Evolutionary conservation across 2,888 invertebrate species (phyloP).

Genomic region (Pherbina coryleti): DNA sequence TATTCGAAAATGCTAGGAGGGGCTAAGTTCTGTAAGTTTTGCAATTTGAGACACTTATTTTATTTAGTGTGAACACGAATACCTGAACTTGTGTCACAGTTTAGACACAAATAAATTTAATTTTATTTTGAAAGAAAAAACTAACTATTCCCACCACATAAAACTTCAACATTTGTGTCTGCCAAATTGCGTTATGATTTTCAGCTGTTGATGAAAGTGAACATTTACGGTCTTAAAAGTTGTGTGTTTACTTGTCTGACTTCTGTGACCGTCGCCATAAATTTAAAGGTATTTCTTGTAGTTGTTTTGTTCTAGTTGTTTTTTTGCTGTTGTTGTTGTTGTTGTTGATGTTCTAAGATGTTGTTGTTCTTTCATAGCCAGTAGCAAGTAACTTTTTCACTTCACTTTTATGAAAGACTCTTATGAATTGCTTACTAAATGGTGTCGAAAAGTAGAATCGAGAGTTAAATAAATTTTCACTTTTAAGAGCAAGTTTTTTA

Average conservation of each 20-base stretch:
- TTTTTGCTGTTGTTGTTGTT: conserved; percentile 31
- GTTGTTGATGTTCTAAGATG: conserved; percentile 31
- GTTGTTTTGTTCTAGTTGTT: conserved; percentile 30
- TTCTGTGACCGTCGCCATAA: not conserved
- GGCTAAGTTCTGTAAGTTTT: no score
- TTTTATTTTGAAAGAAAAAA: no score
- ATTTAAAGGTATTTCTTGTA: conserved; percentile 5
- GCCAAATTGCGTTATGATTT: not conserved
- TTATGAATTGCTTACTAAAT: conserved; percentile 1
- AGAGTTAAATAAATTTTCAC: conserved; percentile 30
- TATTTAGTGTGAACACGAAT: no score
- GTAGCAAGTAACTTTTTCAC: conserved; percentile 32
- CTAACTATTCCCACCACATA: no score
- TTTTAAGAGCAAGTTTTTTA: conserved; percentile 12
- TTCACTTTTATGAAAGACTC: conserved; percentile 33
- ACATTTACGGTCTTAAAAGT: not conserved
- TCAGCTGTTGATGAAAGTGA: not conserved
- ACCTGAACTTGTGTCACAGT: no score
- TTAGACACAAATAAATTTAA: no score
- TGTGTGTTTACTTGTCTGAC: not conserved
- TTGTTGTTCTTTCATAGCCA: conserved; percentile 35
- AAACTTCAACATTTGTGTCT: not conserved
- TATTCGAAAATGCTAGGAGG: no score
- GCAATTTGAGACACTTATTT: no score
- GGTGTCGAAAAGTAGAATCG: conserved; percentile 19